Evolutionary conservation across 2,113 vertebrate genomes (phyloP).

Genomic region (Alouatta palliata): DNA sequence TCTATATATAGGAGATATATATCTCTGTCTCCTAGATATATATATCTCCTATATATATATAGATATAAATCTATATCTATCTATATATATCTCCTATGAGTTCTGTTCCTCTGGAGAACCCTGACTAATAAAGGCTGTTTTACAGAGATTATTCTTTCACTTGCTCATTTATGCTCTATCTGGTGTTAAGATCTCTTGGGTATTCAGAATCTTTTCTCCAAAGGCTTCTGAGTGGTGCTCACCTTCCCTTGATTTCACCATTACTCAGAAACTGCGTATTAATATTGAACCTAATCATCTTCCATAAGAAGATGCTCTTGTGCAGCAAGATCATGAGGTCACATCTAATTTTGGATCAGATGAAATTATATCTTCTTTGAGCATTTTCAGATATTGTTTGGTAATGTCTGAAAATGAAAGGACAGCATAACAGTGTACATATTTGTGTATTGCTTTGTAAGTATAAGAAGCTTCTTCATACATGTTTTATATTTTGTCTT

Average conservation of each 20-base stretch:
- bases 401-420: background rate
- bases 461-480: background rate
- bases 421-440: background rate
- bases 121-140: background rate
- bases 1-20: no score
- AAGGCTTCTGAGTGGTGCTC: background rate
- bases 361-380: background rate
- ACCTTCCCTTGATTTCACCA: background rate
- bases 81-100: no score
- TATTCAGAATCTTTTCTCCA: background rate
- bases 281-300: background rate
- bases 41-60: no score
- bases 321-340: accelerated
- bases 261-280: background rate
- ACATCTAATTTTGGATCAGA: background rate
- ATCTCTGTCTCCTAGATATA: no score
- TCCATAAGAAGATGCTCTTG: background rate
- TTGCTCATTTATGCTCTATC: background rate
- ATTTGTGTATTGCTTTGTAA: background rate
- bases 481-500: background rate
- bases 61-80: no score
- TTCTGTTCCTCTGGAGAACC: no score
- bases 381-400: background rate
- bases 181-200: background rate
- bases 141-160: background rate